Evolutionary conservation across 2,797 vertebrate genomes (phyloP).

Genomic region (Cynodonichthys magdalenae): DNA sequence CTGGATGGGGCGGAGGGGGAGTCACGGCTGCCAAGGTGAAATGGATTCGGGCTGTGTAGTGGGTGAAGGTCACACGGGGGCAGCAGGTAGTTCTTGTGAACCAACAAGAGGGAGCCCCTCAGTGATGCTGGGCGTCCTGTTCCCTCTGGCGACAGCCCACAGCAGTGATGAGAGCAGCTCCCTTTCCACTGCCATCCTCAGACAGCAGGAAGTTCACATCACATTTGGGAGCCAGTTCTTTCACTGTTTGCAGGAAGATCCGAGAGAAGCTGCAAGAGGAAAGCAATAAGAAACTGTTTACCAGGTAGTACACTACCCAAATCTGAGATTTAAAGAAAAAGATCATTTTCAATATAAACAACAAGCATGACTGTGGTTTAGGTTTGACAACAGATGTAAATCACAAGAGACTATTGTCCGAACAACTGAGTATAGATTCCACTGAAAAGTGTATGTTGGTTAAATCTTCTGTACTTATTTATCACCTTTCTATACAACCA

Average conservation of each 20-base stretch:
- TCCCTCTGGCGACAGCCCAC: constrained; percentile 87
- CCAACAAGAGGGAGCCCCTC: constrained; percentile 25
- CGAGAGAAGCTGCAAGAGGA: constrained; percentile 84
- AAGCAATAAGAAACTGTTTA: constrained; percentile 10
- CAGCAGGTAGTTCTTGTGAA: constrained; percentile 41
- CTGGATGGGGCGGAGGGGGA: constrained; percentile 62
- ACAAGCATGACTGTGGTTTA: background rate
- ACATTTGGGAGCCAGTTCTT: constrained; percentile 91
- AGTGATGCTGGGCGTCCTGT: constrained; percentile 75
- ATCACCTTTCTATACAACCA: no score
- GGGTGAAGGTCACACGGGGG: constrained; percentile 60
- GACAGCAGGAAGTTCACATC: constrained; percentile 93
- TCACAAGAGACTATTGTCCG: no score
- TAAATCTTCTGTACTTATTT: no score
- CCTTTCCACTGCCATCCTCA: constrained; percentile 93
- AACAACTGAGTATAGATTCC: no score
- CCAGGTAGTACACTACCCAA: background rate
- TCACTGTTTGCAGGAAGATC: constrained; percentile 93
- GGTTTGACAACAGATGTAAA: background rate
- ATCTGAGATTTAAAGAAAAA: background rate
- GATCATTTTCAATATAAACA: background rate
- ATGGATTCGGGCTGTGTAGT: constrained; percentile 62
- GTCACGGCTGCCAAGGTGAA: constrained; percentile 76
- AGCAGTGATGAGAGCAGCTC: constrained; percentile 94
- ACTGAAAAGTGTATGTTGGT: no score